Evolutionary conservation across 2,888 invertebrate species (phyloP), one percentile per base, ranked within the genome.

Genomic region (Alsophila aescularia): DNA sequence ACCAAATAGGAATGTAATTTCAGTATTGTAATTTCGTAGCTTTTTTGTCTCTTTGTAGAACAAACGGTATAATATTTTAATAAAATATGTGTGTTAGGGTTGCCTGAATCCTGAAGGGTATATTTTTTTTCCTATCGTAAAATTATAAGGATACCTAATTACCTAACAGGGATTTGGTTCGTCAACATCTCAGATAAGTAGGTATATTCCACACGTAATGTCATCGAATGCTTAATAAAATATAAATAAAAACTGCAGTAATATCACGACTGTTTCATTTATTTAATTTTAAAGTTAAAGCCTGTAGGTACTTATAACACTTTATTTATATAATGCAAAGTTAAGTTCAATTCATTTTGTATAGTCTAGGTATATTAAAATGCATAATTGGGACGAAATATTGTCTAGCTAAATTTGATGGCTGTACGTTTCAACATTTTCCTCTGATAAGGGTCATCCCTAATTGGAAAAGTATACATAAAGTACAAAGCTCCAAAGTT

Each of bases 401-500:
- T 8, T 27, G 27, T 7, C 1, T 9, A 5, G 2, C n/a, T 29
- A n/a, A 2, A 29, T 29, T 29, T 8, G 9, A n/a, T n/a, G n/a
- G 2, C 1, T 29, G 10, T 8, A 10, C n/a, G 3, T 29, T 29
- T 24, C 8, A 5, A 2, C 8, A 24, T 24, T 6, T 8, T 24
- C 8, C 7, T 8, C 24, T 8, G 1, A 7, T 24, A 7, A 1
- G 24, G 24, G 15, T 4, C 6, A 14, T 12, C 44, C n/a, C 16
- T 44, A 39, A 44, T 52, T 45, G 14, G 13, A 16, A 24, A 32
- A 14, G 15, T 43, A n/a, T n/a, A 37, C 31, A 43, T 50, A 35
- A 42, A 29, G 36, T 31, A 40, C 39, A 39, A 39, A 54, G 45
- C 32, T n/a, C 10, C 44, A 50, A 60, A 63, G 56, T 55, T 64